Conservation (phyloP, 2,797 vertebrate genomes). For the Gymnocypris eckloni region DNA sequence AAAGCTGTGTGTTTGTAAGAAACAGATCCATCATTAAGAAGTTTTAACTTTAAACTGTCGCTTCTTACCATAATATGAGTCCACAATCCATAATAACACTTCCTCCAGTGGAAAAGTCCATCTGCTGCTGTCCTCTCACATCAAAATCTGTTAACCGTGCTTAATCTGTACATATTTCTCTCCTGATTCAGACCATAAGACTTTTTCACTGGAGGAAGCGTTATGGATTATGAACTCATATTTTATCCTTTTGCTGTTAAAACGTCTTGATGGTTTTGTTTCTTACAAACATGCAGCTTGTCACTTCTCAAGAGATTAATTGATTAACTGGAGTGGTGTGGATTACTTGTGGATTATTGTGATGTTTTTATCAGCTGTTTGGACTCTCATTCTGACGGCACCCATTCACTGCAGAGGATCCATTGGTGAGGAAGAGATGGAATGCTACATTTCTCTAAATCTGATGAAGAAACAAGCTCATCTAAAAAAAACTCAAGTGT, state of each 20-base stretch:
- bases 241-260: too few relatives aligned
- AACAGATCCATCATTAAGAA: background rate
- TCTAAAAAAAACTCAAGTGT: background rate
- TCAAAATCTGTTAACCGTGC: background rate
- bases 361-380: background rate
- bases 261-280: background rate
- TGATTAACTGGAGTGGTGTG: background rate
- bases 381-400: background rate
- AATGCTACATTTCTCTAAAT: background rate
- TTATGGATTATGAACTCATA: too few relatives aligned
- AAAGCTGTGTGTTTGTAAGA: background rate
- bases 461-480: too few relatives aligned
- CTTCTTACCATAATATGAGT: background rate
- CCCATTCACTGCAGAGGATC: background rate
- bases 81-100: too few relatives aligned
- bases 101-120: background rate
- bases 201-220: too few relatives aligned
- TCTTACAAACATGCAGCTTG: background rate
- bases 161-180: too few relatives aligned
- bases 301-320: background rate
- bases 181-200: too few relatives aligned
- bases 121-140: background rate
- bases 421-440: background rate
- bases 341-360: too few relatives aligned
- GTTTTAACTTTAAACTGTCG: background rate